Conservation (phyloP, 2,888 invertebrate species). For the Atrina japonica region DNA sequence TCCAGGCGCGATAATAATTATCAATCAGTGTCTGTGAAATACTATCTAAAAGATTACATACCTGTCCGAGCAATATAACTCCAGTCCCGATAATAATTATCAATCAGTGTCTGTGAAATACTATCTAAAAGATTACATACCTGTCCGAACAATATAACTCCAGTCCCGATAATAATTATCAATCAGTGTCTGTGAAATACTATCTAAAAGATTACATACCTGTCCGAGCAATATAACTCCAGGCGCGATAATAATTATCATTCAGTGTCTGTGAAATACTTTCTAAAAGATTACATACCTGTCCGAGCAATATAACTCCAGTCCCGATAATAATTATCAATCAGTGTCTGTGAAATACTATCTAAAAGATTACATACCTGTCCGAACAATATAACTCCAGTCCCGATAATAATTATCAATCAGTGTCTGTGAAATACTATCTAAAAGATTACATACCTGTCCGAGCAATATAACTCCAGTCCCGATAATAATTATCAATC, state of each 20-base stretch:
- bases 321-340: slow-evolving; percentile 82
- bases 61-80: slow-evolving; percentile 98
- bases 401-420: slow-evolving; percentile 82
- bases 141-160: too few species aligned
- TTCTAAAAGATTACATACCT: too few species aligned
- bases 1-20: slow-evolving; percentile 86
- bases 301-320: slow-evolving; percentile 98
- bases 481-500: slow-evolving; percentile 82
- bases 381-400: slow-evolving; percentile 97
- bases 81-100: slow-evolving; percentile 85
- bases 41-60: too few species aligned
- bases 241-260: too few species aligned
- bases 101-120: slow-evolving; percentile 81
- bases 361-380: too few species aligned
- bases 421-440: slow-evolving; percentile 83
- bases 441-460: slow-evolving; percentile 90
- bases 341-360: too few species aligned
- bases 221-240: too few species aligned
- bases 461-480: slow-evolving; percentile 96
- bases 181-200: too few species aligned
- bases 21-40: slow-evolving; percentile 82
- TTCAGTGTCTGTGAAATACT: too few species aligned
- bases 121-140: too few species aligned
- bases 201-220: too few species aligned
- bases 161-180: too few species aligned